Evolutionary conservation across 1,140 invertebrate genomes (phyloP), one percentile per base, ranked within the genome.

Genomic region (Plectrocnemia conspersa): DNA sequence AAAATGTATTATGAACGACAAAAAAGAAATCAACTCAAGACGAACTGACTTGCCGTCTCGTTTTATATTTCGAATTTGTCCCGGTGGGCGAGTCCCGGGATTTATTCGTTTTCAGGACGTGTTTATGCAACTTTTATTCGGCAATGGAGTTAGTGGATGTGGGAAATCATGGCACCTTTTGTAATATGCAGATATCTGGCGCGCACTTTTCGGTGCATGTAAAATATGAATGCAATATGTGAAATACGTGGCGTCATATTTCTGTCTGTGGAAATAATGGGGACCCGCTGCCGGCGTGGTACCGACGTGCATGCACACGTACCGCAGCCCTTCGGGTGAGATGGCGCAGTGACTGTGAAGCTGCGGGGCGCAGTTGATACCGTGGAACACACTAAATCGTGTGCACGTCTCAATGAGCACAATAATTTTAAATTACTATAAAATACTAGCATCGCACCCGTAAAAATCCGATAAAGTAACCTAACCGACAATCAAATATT

Each of bases 191-290:
- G 48, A 52, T 52, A 52, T 18, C 29, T 52, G 48, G 33, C 23
- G 47, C 32, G 32, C 47, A 35, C 29, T 50, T 38, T 21, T 50
- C 56, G 35, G 29, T 29, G 52, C 23, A 54, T 53, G 56, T 59
- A 55, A 59, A 59, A 59, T 59, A 59, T 59, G 57, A 59, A 59
- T 50, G 57, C 57, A 59, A 59, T 59, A 59, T 59, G 57, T 59
- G 57, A 59, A 55, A 59, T 59, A 59, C 57, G 57, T 59, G 57
- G 46, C 52, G 52, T 59, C 57, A 59, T 59, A 59, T 54, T 59
- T 59, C 57, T 55, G 57, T 55, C 57, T 55, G 52, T 41, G 50
- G 41, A 45, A 53, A 52, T 50, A 50, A 50, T 50, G 47, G 47
- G 23, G 40, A 23, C 21, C 22, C 19, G 18, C 13, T n/a, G 6